A percentile compares a stretch with the other conserved stretches of the same genome.
Evolutionary conservation across 2,113 vertebrate genomes (phyloP).

Genomic region (Regulus satrapa): DNA sequence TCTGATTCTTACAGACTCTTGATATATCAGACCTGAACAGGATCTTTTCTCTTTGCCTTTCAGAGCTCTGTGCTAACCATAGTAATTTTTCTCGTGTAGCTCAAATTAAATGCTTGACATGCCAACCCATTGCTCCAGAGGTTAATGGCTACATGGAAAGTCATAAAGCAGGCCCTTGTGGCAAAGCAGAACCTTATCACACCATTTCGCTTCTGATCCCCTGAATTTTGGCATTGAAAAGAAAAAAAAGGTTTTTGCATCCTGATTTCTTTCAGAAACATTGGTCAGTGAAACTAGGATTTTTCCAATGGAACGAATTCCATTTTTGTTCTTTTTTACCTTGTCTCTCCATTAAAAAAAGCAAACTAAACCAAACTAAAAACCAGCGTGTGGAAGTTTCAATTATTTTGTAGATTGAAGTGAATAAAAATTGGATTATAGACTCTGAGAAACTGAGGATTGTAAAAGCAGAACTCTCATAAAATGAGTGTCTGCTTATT

Average conservation of each 20-base stretch:
- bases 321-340: not conserved
- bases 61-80: not conserved
- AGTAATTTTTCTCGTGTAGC: not conserved
- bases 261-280: not conserved
- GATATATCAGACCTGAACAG: not conserved
- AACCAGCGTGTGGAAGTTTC: not conserved
- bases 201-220: not conserved
- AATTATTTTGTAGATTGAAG: not conserved
- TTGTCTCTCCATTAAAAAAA: not conserved
- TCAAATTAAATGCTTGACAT: not conserved
- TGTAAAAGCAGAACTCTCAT: constrained; percentile 16
- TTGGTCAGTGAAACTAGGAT: not conserved
- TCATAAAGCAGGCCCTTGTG: not conserved
- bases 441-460: not conserved
- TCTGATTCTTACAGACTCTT: not conserved
- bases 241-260: not conserved
- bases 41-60: not conserved
- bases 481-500: constrained; percentile 19
- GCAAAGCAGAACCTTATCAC: not conserved
- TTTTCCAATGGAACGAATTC: not conserved
- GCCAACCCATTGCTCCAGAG: not conserved
- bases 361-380: not conserved
- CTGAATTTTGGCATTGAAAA: not conserved
- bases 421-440: constrained; percentile 27
- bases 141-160: not conserved